These are phyloP conservation scores for Bombus difficillimus DNA, from an alignment of 1,140 invertebrate species.

Conservation along the genomic window DNA sequence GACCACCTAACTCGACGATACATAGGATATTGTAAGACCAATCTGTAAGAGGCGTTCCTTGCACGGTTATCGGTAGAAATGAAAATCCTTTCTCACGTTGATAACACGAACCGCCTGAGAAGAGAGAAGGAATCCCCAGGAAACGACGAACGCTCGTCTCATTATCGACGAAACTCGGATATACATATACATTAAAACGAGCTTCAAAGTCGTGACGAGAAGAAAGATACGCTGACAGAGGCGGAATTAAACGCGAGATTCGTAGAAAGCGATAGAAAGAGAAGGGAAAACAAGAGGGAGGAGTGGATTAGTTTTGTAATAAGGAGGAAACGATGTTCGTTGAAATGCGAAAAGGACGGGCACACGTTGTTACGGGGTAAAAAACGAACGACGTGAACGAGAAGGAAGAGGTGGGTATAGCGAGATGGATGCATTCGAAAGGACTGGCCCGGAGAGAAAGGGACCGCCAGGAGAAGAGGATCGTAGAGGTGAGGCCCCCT, in stretches of 20 bases:
- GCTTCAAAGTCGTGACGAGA: slow-evolving; percentile 58
- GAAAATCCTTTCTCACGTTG: too few relatives aligned
- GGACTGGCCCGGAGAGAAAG: slow-evolving; percentile 63
- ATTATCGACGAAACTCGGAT: slow-evolving; percentile 57
- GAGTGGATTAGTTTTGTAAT: slow-evolving; percentile 30
- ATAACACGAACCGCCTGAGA: too few relatives aligned
- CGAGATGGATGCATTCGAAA: slow-evolving; percentile 68
- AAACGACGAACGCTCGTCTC: slow-evolving; percentile 21
- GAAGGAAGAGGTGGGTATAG: slow-evolving; percentile 31
- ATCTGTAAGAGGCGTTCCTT: too few relatives aligned
- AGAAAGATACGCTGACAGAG: slow-evolving; percentile 54
- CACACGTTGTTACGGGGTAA: neutral
- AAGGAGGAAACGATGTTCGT: slow-evolving; percentile 12
- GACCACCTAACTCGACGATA: too few relatives aligned
- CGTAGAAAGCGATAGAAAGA: neutral
- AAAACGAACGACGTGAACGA: neutral
- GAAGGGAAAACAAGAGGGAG: neutral
- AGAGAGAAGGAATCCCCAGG: too few relatives aligned
- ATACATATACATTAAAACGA: slow-evolving; percentile 36
- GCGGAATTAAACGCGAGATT: slow-evolving; percentile 54
- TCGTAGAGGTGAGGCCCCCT: slow-evolving; percentile 55
- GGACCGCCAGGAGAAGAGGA: slow-evolving; percentile 55
- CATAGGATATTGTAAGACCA: too few relatives aligned
- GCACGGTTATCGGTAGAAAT: too few relatives aligned
- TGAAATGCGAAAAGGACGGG: slow-evolving; percentile 44